Percentiles rank a stretch among this genome's conserved stretches.
These are phyloP conservation scores for Danio jaintianensis DNA, from an alignment of 2,797 vertebrate species.

Conservation along the genomic window DNA sequence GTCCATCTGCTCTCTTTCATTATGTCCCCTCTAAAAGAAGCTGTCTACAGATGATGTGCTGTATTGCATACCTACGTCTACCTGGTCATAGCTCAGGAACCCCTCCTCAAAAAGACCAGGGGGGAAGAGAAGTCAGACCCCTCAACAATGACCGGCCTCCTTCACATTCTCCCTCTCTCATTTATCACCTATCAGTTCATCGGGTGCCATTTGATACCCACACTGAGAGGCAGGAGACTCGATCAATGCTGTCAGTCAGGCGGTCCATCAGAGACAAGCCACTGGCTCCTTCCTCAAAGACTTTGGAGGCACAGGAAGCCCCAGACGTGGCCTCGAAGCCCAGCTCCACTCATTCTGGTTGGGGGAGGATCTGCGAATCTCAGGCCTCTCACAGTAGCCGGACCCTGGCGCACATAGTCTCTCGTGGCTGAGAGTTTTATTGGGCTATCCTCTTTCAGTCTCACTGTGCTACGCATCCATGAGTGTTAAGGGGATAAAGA, in stretches of 20 bases:
- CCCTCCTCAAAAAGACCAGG: constrained; percentile 26
- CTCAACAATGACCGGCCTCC: constrained; percentile 45
- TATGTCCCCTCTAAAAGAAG: constrained; percentile 58
- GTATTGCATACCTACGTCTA: constrained; percentile 44
- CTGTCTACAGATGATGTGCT: constrained; percentile 57
- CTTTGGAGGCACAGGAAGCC: constrained; percentile 42
- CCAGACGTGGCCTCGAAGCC: constrained; percentile 39
- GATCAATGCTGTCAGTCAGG: constrained; percentile 66
- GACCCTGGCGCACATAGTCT: constrained; percentile 47
- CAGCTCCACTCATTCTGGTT: not conserved
- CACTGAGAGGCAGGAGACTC: constrained; percentile 52
- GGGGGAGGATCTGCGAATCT: constrained; percentile 35
- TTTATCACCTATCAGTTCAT: constrained; percentile 65
- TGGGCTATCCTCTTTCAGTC: constrained; percentile 56
- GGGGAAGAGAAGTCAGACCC: constrained; percentile 39
- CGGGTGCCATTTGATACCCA: constrained; percentile 60
- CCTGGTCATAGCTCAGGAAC: constrained; percentile 48
- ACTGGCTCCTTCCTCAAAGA: constrained; percentile 53
- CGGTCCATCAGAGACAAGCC: constrained; percentile 57
- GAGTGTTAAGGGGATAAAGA: constrained; percentile 48
- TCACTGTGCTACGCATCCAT: constrained; percentile 19
- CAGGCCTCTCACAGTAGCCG: constrained; percentile 45
- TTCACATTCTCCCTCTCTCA: constrained; percentile 55
- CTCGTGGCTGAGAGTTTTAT: constrained; percentile 54
- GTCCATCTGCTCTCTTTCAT: constrained; percentile 47